A percentile compares a stretch with the other conserved stretches of the same genome.
These are phyloP conservation scores for Forbesichthys papilliferus DNA, from an alignment of 2,113 vertebrate species.

Conservation along the genomic window DNA sequence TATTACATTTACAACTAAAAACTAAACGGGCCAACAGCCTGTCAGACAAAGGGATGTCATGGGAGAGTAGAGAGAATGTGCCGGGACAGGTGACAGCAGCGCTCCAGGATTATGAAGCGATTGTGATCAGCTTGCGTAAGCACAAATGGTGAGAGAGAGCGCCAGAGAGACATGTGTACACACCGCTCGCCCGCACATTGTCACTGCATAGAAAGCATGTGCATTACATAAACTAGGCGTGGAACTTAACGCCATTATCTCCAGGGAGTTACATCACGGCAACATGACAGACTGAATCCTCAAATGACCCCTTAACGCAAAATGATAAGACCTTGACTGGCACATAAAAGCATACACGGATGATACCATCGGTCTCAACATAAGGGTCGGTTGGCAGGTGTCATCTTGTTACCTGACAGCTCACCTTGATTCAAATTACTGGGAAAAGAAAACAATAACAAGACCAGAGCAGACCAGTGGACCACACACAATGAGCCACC, in stretches of 20 bases:
- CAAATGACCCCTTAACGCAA: slow-evolving; percentile 14
- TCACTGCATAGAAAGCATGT: slow-evolving; percentile 16
- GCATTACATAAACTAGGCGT: slow-evolving; percentile 40
- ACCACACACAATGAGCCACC: background rate
- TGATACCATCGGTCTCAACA: background rate
- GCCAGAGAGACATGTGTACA: background rate
- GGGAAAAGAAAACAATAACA: no score
- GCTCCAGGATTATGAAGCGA: slow-evolving; percentile 1
- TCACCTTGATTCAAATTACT: no score
- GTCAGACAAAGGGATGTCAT: background rate
- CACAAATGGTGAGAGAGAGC: background rate
- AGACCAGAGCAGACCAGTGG: no score
- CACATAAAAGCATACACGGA: background rate
- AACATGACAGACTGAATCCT: slow-evolving; percentile 16
- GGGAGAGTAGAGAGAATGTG: background rate
- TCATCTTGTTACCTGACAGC: no score
- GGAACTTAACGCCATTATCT: slow-evolving; percentile 8
- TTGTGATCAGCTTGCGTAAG: slow-evolving; percentile 14
- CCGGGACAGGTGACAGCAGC: background rate
- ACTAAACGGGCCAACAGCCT: background rate
- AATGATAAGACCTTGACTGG: background rate
- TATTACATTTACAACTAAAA: no score
- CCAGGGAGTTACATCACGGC: slow-evolving; percentile 33
- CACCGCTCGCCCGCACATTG: background rate
- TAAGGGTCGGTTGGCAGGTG: background rate